A percentile compares a stretch with the other conserved stretches of the same genome.
phyloP scores from a whole-genome alignment of 2,113 vertebrate species.

The Prunella fulvescens region DNA sequence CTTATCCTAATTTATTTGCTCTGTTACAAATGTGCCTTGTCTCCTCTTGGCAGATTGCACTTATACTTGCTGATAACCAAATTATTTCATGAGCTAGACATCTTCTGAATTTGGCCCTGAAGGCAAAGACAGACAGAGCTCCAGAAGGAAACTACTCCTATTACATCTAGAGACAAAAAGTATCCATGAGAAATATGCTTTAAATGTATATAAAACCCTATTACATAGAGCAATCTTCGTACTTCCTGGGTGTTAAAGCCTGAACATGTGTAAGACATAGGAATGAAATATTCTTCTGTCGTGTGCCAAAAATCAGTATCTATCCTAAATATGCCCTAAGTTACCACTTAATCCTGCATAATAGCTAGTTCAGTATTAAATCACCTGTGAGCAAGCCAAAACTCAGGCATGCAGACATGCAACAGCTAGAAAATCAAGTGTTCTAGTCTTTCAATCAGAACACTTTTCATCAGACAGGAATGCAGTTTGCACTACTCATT shows the following conservation, averaged over 20 bases:
- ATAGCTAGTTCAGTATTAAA: background rate
- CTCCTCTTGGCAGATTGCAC: background rate
- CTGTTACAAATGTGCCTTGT: background rate
- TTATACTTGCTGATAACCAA: background rate
- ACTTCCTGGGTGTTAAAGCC: background rate
- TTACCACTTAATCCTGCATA: background rate
- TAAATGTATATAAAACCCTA: rapidly evolving
- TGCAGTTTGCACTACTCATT: background rate
- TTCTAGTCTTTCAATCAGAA: background rate
- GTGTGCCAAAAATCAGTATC: background rate
- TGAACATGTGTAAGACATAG: background rate
- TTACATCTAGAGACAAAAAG: background rate
- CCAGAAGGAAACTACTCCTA: background rate
- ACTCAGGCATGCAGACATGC: background rate
- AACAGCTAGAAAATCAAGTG: background rate
- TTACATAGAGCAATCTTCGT: background rate
- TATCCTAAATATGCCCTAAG: background rate
- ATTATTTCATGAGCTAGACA: background rate
- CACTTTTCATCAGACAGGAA: background rate
- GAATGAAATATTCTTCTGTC: background rate
- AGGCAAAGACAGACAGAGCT: background rate
- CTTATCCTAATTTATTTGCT: background rate
- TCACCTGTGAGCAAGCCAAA: background rate
- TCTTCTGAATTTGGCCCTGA: background rate
- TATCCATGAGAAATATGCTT: background rate